phyloP scores from a whole-genome alignment of 2,797 vertebrate species.

The Syngnathus acus region DNA sequence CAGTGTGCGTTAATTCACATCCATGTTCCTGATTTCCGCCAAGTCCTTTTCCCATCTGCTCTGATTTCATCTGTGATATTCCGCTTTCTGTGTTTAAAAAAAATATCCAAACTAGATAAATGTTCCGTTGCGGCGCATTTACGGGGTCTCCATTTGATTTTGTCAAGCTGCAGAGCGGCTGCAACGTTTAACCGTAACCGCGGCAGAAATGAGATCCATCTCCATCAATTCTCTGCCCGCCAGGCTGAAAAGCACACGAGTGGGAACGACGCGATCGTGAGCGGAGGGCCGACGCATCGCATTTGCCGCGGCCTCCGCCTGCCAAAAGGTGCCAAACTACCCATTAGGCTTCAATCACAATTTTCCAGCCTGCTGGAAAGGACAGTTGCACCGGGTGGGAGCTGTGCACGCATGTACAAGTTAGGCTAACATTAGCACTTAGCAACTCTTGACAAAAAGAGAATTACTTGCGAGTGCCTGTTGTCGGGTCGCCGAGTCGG shows the following conservation, averaged over 20 bases:
- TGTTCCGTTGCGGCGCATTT: neutral
- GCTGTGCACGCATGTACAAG: neutral
- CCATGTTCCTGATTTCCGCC: too few species aligned
- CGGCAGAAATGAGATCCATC: conserved; percentile 50
- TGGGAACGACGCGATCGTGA: conserved; percentile 54
- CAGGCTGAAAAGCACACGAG: conserved; percentile 22
- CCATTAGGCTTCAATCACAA: conserved; percentile 65
- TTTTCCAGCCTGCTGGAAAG: conserved; percentile 29
- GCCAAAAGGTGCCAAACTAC: conserved; percentile 41
- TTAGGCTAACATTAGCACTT: too few species aligned
- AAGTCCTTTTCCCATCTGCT: too few species aligned
- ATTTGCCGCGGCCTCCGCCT: conserved; percentile 36
- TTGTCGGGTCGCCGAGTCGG: neutral
- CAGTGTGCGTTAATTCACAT: too few species aligned
- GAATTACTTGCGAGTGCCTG: too few species aligned
- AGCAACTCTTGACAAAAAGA: too few species aligned
- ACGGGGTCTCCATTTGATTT: neutral
- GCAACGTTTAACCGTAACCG: conserved; percentile 34
- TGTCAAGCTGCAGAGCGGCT: conserved; percentile 7
- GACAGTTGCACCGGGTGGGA: neutral
- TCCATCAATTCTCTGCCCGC: conserved; percentile 56
- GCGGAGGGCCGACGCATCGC: conserved; percentile 56
- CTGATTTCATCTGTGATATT: too few species aligned
- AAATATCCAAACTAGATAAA: neutral
- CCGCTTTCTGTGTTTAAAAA: neutral